Conservation (phyloP, 2,113 vertebrate species). For the Cervus canadensis region DNA sequence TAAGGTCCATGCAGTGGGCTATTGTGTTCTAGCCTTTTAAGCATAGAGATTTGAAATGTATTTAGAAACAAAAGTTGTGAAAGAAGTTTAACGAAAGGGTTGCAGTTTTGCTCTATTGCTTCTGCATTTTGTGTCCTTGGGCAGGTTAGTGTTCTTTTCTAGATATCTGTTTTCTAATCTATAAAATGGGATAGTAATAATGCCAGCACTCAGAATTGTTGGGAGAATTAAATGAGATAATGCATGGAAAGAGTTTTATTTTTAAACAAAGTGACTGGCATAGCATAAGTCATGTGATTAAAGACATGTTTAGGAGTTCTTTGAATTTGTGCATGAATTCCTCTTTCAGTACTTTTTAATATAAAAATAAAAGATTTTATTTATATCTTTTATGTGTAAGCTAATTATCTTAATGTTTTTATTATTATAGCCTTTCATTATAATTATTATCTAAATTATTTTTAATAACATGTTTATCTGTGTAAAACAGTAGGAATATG, state of each 20-base stretch:
- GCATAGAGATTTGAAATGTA: not conserved
- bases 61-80: not conserved
- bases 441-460: slow-evolving; percentile 27
- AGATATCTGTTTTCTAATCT: not conserved
- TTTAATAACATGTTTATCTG: not conserved
- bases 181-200: not conserved
- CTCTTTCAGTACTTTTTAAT: not conserved
- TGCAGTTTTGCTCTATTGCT: not conserved
- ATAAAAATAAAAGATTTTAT: not conserved
- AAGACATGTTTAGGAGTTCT: not conserved
- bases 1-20: not conserved
- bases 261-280: not conserved
- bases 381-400: not conserved
- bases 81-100: not conserved
- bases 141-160: not conserved
- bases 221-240: not conserved
- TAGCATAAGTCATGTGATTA: not conserved
- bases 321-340: not conserved
- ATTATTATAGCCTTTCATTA: not conserved
- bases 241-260: not conserved
- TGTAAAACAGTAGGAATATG: not conserved
- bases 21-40: not conserved
- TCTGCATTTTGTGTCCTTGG: not conserved
- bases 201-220: not conserved
- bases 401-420: not conserved